A percentile compares a stretch with the other conserved stretches of the same genome.
phyloP scores from a whole-genome alignment of 2,113 vertebrate genomes.

The Lepisosteus oculatus region DNA sequence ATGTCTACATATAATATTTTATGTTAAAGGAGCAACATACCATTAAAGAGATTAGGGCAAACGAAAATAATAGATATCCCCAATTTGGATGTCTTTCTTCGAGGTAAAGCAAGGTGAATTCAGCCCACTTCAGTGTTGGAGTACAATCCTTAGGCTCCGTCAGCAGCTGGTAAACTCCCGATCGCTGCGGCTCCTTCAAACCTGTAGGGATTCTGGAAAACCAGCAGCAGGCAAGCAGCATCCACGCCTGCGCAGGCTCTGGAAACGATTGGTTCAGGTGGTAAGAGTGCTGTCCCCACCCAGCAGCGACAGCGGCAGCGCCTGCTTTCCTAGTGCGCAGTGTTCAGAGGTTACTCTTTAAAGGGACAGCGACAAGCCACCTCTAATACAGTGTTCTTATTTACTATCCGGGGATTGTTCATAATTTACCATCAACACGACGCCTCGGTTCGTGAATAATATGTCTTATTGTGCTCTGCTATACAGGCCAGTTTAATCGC shows the following conservation, averaged over 20 bases:
- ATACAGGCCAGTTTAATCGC: too few relatives aligned
- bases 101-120: neutral
- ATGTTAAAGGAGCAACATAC: constrained; percentile 4
- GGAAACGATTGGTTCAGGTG: constrained; percentile 52
- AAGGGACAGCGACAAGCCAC: too few relatives aligned
- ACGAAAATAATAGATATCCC: neutral
- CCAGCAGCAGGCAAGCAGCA: constrained; percentile 21
- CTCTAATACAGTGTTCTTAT: too few relatives aligned
- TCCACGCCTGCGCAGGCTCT: constrained; percentile 30
- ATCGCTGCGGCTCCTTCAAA: constrained; percentile 24
- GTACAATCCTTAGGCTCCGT: neutral
- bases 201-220: constrained; percentile 23
- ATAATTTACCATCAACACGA: too few relatives aligned
- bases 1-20: too few relatives aligned
- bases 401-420: too few relatives aligned
- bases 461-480: too few relatives aligned
- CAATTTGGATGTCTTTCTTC: neutral
- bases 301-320: too few relatives aligned
- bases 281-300: constrained; percentile 1
- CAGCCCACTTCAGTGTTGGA: constrained; percentile 4
- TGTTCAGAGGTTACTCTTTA: too few relatives aligned
- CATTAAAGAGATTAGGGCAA: constrained; percentile 8
- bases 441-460: too few relatives aligned
- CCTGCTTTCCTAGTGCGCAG: too few relatives aligned
- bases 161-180: neutral